Evolutionary conservation across 1,140 invertebrate genomes (phyloP).

Genomic region (Scaptomyza hsui): DNA sequence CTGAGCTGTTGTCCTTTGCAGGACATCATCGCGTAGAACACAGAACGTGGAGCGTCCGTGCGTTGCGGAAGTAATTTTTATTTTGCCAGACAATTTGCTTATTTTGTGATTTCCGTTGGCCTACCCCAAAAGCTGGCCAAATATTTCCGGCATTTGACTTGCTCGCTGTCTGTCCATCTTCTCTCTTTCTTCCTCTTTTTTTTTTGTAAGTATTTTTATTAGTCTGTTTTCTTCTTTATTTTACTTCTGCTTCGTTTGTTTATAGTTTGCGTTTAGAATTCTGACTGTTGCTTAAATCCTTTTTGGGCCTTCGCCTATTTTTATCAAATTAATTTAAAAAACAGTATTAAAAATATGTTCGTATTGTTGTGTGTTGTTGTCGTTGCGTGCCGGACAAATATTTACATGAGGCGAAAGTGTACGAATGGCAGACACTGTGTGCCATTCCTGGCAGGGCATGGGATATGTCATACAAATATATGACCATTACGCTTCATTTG

Average conservation of each 20-base stretch:
- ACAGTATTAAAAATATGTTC: constrained; percentile 7
- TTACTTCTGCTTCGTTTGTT: neutral
- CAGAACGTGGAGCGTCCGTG: constrained; percentile 44
- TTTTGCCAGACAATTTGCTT: constrained; percentile 84
- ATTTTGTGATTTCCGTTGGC: constrained; percentile 82
- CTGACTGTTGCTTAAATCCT: constrained; percentile 25
- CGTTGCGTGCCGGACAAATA: constrained; percentile 16
- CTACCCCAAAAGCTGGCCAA: constrained; percentile 44
- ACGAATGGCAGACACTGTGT: constrained; percentile 18
- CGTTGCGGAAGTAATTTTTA: constrained; percentile 83
- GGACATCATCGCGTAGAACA: constrained; percentile 5
- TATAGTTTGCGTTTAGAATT: constrained; percentile 5
- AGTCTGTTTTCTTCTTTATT: constrained; percentile 3
- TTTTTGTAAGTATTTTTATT: too few species aligned
- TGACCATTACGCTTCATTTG: constrained; percentile 51
- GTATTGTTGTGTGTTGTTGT: constrained; percentile 14
- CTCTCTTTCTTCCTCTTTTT: too few species aligned
- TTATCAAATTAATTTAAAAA: constrained; percentile 33
- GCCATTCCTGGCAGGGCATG: neutral
- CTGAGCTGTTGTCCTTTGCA: constrained; percentile 25
- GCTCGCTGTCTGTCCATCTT: constrained; percentile 6
- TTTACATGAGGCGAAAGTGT: constrained; percentile 22
- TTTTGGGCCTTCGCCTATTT: constrained; percentile 9
- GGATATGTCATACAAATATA: constrained; percentile 37
- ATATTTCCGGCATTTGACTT: constrained; percentile 75